These are phyloP conservation scores for Euschistus heros DNA, from an alignment of 1,140 invertebrate genomes.

Conservation along the genomic window DNA sequence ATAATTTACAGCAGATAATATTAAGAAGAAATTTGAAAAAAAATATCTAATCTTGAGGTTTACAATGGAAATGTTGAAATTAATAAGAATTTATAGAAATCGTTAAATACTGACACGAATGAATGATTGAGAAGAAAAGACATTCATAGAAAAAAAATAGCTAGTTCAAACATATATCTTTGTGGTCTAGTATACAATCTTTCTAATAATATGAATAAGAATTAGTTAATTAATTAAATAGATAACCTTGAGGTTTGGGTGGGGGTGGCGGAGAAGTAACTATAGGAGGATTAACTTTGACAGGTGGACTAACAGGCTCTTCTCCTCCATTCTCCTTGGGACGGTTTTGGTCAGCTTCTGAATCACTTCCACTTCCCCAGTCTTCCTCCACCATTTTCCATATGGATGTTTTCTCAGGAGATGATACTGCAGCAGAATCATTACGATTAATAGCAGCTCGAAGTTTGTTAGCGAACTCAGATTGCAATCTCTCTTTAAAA, in stretches of 20 bases:
- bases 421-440: neutral
- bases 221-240: no score
- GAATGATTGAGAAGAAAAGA: no score
- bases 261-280: neutral
- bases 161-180: no score
- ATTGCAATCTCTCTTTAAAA: slow-evolving; percentile 23
- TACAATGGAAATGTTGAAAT: no score
- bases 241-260: neutral
- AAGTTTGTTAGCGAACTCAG: slow-evolving; percentile 21
- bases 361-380: slow-evolving; percentile 19
- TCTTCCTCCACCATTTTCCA: slow-evolving; percentile 26
- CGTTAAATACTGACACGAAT: no score
- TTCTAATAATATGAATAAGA: no score
- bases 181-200: no score
- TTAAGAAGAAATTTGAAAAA: no score
- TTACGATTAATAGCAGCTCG: slow-evolving; percentile 1
- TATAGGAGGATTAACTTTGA: neutral
- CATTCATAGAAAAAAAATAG: no score
- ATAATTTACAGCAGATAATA: no score
- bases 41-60: no score
- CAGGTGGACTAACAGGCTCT: neutral
- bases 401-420: neutral
- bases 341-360: neutral
- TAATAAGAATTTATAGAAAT: no score
- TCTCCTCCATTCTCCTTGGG: neutral